These are phyloP conservation scores for Nomada ferruginata DNA, from an alignment of 2,888 invertebrate species.

Conservation along the genomic window DNA sequence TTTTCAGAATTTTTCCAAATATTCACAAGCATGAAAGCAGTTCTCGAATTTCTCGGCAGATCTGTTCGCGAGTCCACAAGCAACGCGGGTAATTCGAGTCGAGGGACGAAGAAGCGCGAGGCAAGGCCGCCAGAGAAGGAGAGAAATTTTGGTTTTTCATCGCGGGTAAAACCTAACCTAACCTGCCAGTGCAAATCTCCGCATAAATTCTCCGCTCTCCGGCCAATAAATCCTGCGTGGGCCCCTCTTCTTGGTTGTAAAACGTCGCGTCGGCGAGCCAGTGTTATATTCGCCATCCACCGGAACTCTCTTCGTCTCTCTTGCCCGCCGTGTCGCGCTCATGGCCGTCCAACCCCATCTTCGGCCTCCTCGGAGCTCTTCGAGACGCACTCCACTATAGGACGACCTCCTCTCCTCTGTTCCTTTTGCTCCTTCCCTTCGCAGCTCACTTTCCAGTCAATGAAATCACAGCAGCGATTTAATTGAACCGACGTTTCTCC, in stretches of 20 bases:
- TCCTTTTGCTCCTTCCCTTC: background rate
- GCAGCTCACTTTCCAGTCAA: background rate
- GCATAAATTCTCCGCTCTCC: slow-evolving; percentile 76
- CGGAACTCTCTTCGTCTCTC: slow-evolving; percentile 49
- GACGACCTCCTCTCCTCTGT: background rate
- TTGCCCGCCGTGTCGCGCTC: background rate
- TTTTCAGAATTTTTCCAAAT: too few species aligned
- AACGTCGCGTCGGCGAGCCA: slow-evolving; percentile 71
- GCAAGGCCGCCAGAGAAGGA: slow-evolving; percentile 19
- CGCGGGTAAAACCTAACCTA: slow-evolving; percentile 67
- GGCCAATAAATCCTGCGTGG: slow-evolving; percentile 78
- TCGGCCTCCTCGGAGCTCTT: background rate
- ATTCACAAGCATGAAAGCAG: slow-evolving; percentile 14
- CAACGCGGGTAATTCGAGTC: slow-evolving; percentile 29
- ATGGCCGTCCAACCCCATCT: background rate
- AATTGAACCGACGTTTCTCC: slow-evolving; percentile 8
- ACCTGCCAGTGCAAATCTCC: slow-evolving; percentile 76
- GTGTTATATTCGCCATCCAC: slow-evolving; percentile 64
- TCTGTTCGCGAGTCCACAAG: slow-evolving; percentile 10
- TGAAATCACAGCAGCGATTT: slow-evolving; percentile 10
- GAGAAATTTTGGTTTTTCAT: slow-evolving; percentile 69
- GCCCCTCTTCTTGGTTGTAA: slow-evolving; percentile 73
- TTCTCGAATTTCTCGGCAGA: slow-evolving; percentile 31
- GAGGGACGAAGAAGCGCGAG: slow-evolving; percentile 3
- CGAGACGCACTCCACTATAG: background rate